Percentiles rank a stretch among this genome's conserved stretches.
Conservation (phyloP, 92 coral and sea anemone species). For the Phenganax marumi region DNA sequence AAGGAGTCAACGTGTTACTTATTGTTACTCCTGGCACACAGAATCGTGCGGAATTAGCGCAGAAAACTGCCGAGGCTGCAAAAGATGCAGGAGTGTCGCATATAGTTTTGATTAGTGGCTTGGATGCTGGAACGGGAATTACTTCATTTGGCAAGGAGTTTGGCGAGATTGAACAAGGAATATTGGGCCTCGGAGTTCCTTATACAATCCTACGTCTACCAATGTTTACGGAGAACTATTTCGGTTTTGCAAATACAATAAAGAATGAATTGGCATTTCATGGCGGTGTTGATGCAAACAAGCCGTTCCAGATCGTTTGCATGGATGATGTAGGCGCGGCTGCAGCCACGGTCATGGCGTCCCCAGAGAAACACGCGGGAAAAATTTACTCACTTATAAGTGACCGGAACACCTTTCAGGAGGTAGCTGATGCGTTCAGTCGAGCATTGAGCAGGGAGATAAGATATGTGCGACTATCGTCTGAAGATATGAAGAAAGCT, state of each 20-base stretch:
- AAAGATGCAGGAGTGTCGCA: constrained; percentile 62
- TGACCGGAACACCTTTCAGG: constrained; percentile 61
- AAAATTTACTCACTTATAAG: constrained; percentile 64
- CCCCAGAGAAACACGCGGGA: constrained; percentile 67
- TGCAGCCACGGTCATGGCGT: constrained; percentile 67
- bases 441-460: constrained; percentile 53
- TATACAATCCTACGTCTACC: constrained; percentile 64
- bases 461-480: constrained; percentile 53
- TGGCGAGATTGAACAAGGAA: constrained; percentile 54
- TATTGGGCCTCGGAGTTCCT: constrained; percentile 51
- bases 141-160: constrained; percentile 60
- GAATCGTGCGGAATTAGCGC: constrained; percentile 55
- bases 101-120: constrained; percentile 58
- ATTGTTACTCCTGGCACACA: constrained; percentile 64
- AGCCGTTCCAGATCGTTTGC: constrained; percentile 60
- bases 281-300: constrained; percentile 59
- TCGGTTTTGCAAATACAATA: constrained; percentile 42
- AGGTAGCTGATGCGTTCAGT: constrained; percentile 48
- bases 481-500: constrained; percentile 50
- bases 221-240: constrained; percentile 66
- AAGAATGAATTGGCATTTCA: constrained; percentile 51
- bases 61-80: constrained; percentile 63
- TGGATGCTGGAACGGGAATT: constrained; percentile 42
- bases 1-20: constrained; percentile 58
- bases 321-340: constrained; percentile 69